A percentile compares a stretch with the other conserved stretches of the same genome.
phyloP scores from a whole-genome alignment of 2,797 vertebrate genomes.

The Rhinichthys osculus region DNA sequence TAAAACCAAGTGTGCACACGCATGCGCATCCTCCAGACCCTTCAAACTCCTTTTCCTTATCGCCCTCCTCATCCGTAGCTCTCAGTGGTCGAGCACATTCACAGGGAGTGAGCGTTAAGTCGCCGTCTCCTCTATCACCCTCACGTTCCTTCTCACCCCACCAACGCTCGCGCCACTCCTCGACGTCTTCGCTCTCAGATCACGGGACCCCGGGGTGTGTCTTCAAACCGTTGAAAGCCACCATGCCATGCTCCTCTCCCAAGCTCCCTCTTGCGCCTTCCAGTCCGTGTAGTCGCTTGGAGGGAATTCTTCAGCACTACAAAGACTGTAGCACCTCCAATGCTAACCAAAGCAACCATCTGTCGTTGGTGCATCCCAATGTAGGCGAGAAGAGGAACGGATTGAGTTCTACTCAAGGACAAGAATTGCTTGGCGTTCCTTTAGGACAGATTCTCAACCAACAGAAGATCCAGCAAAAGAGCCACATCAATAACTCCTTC shows the following conservation, averaged over 20 bases:
- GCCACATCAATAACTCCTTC: constrained; percentile 80
- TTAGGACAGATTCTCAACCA: constrained; percentile 81
- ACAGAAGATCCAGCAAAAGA: constrained; percentile 76
- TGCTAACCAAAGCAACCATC: constrained; percentile 78
- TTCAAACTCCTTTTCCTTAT: constrained; percentile 68
- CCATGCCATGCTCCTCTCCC: constrained; percentile 71
- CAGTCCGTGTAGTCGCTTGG: constrained; percentile 80
- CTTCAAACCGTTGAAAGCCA: constrained; percentile 76
- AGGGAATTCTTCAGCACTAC: constrained; percentile 82
- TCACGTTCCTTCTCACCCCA: constrained; percentile 73
- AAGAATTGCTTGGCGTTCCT: constrained; percentile 73
- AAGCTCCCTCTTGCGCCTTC: constrained; percentile 73
- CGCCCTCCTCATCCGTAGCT: constrained; percentile 69
- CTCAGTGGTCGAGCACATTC: constrained; percentile 68
- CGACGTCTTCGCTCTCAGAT: constrained; percentile 80
- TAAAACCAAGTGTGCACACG: constrained; percentile 72
- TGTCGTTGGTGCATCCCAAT: constrained; percentile 55
- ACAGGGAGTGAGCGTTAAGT: constrained; percentile 77
- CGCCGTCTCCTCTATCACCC: constrained; percentile 75
- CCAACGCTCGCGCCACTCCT: constrained; percentile 81
- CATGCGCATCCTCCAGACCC: constrained; percentile 68
- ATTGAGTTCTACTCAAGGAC: constrained; percentile 60
- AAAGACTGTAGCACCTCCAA: constrained; percentile 79
- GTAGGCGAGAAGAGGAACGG: constrained; percentile 64
- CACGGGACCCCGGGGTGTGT: constrained; percentile 71